phyloP scores from a whole-genome alignment of 2,888 invertebrate genomes.

The Orthosia cruda region DNA sequence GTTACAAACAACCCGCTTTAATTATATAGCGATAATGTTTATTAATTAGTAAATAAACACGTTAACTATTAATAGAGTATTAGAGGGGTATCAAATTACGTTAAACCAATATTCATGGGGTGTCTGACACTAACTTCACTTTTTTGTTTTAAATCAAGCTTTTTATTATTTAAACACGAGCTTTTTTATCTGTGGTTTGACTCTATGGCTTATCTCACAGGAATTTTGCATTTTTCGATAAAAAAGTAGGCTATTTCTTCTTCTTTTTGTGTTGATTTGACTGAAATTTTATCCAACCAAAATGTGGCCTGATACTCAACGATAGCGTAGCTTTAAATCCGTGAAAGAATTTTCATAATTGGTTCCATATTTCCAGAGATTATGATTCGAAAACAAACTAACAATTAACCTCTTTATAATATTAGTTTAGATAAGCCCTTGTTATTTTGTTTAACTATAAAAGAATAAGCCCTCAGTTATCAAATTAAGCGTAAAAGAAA shows the following conservation, averaged over 20 bases:
- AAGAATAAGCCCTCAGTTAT: conserved; percentile 22
- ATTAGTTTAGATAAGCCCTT: background rate
- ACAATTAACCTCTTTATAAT: background rate
- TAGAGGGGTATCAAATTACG: conserved; percentile 37
- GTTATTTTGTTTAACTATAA: background rate
- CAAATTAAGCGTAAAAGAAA: conserved; percentile 24
- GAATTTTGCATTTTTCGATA: too few relatives aligned
- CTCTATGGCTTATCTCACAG: too few relatives aligned
- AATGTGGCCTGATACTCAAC: too few relatives aligned
- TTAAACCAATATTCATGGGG: background rate
- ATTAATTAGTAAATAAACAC: conserved; percentile 55
- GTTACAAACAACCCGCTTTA: conserved; percentile 44
- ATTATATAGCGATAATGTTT: conserved; percentile 51
- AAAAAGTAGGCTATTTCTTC: too few relatives aligned
- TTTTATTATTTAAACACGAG: background rate
- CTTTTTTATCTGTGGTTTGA: too few relatives aligned
- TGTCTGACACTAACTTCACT: background rate
- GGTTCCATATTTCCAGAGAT: background rate
- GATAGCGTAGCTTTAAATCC: too few relatives aligned
- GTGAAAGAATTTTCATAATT: background rate
- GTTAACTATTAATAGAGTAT: conserved; percentile 35
- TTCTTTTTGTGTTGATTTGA: too few relatives aligned
- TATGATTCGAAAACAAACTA: background rate
- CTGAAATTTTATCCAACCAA: too few relatives aligned
- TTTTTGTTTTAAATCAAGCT: background rate